Percentiles rank a stretch among this genome's conserved stretches.
These are phyloP conservation scores for Halesus radiatus DNA, from an alignment of 1,140 invertebrate species.

Conservation along the genomic window DNA sequence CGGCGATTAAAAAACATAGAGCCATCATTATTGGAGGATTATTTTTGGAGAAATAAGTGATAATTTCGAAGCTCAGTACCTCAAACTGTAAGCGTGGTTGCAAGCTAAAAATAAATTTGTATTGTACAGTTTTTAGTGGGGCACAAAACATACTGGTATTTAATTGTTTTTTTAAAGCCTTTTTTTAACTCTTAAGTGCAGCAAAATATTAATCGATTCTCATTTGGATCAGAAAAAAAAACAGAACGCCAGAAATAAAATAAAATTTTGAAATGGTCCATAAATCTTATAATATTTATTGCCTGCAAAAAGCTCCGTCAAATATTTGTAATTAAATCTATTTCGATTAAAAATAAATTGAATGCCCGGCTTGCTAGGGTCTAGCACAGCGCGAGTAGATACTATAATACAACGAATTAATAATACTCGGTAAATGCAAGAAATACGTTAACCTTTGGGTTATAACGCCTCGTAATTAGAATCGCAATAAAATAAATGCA, in stretches of 20 bases:
- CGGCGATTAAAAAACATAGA: too few species aligned
- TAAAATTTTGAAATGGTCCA: neutral
- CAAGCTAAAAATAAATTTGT: neutral
- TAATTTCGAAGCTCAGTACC: neutral
- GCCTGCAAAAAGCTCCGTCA: neutral
- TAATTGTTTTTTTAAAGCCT: neutral
- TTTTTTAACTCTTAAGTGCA: neutral
- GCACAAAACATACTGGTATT: neutral
- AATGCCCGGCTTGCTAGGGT: neutral
- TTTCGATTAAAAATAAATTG: neutral
- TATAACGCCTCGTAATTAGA: neutral
- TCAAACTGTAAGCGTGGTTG: neutral
- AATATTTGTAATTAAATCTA: neutral
- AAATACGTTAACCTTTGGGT: conserved; percentile 14
- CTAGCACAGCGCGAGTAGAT: neutral
- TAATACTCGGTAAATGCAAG: neutral
- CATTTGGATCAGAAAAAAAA: neutral
- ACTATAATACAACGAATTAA: neutral
- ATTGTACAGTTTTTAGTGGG: neutral
- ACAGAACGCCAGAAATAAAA: neutral
- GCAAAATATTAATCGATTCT: neutral
- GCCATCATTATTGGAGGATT: too few species aligned
- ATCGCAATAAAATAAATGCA: neutral
- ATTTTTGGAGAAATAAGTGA: neutral
- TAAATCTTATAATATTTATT: neutral